phyloP scores from a whole-genome alignment of 2,888 invertebrate genomes.

The Smittia sp. region DNA sequence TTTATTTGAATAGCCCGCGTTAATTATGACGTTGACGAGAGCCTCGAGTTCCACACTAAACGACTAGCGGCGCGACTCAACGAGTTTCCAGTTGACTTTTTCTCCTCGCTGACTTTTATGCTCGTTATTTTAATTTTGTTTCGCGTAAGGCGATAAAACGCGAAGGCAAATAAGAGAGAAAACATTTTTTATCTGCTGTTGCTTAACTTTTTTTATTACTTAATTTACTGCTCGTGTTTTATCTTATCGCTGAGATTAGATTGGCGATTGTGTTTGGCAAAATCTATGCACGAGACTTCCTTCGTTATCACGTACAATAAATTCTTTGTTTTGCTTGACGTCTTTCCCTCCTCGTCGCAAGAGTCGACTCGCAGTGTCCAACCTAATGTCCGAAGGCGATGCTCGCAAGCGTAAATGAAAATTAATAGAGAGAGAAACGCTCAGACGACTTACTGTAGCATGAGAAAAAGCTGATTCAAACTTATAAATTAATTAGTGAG shows the following conservation, averaged over 20 bases:
- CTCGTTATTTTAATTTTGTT: background rate
- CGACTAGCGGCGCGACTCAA: background rate
- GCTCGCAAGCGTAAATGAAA: background rate
- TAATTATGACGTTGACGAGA: constrained; percentile 12
- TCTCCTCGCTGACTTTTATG: background rate
- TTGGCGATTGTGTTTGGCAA: background rate
- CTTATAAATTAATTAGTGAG: constrained; percentile 32
- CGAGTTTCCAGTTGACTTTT: background rate
- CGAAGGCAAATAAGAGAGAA: no score
- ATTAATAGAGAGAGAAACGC: background rate
- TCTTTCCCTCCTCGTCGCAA: no score
- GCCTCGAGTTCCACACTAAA: background rate
- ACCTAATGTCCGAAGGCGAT: no score
- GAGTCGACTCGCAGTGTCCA: no score
- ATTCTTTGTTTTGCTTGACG: background rate
- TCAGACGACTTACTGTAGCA: background rate
- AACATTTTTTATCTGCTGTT: background rate
- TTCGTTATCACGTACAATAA: background rate
- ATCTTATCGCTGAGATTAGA: constrained; percentile 18
- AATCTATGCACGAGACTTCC: background rate
- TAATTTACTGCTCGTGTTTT: constrained; percentile 22
- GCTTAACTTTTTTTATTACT: constrained; percentile 13
- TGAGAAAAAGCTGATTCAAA: background rate
- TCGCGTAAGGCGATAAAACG: no score
- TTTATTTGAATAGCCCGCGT: background rate